Evolutionary conservation across 2,113 vertebrate genomes (phyloP).

Genomic region (Phylloscopus trochilus): DNA sequence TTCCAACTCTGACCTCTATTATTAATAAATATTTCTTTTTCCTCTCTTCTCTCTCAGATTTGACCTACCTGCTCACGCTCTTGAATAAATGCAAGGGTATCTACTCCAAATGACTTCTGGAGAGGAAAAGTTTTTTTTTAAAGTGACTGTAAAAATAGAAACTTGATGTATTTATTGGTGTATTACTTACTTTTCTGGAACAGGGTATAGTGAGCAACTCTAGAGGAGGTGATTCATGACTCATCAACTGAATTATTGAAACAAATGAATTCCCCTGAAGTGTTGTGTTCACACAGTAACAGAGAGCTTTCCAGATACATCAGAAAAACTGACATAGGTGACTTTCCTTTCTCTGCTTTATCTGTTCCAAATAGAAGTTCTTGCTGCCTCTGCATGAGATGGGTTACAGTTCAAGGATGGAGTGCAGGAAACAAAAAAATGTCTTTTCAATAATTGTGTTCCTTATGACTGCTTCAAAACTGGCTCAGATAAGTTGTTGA

Average conservation of each 20-base stretch:
- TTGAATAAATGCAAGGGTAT: not conserved
- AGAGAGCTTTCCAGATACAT: not conserved
- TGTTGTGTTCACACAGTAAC: not conserved
- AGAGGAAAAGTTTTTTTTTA: not conserved
- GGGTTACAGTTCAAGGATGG: not conserved
- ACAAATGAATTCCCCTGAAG: not conserved
- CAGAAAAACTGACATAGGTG: not conserved
- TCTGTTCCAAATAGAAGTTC: not conserved
- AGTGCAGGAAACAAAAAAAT: not conserved
- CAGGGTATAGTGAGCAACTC: not conserved
- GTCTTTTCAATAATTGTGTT: not conserved
- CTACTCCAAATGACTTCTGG: not conserved
- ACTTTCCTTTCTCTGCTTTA: not conserved
- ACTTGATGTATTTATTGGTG: not conserved
- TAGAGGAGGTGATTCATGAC: not conserved
- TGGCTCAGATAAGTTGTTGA: not conserved
- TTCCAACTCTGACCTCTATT: not conserved
- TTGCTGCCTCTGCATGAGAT: not conserved
- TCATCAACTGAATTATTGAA: not conserved
- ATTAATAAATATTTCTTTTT: not conserved
- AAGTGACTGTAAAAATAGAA: not conserved
- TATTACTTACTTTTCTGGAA: not conserved
- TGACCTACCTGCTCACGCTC: not conserved
- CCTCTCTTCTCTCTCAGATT: not conserved
- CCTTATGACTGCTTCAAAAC: not conserved